Evolutionary conservation across 2,113 vertebrate genomes (phyloP), one percentile per base, ranked within the genome.

Genomic region (Potamarius usumacintae): DNA sequence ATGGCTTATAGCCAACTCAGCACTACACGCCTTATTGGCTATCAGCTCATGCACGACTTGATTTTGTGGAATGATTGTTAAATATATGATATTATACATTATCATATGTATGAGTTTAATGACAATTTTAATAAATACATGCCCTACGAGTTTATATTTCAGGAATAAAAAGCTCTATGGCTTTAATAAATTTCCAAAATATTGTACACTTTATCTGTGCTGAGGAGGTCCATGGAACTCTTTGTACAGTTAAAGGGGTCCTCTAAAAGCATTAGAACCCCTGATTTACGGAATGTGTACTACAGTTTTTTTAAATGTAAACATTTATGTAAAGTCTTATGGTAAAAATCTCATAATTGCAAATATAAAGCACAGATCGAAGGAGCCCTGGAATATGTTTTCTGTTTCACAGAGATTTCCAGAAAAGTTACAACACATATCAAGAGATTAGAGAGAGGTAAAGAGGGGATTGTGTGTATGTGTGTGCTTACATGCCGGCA

Each of bases 371-470:
- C 88, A 89, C 90, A 89, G 85, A 91, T 83, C 87, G 78, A 87
- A 90, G 90, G 90, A 93, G 90, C 91, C 92, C 89, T 92, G 92
- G 85, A 93, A 94, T 91, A 91, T 91, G 90, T 92, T 87, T 92
- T 90, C 89, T 91, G 90, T 91, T 89, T 91, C 91, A 93, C 91
- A 91, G 92, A 90, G 84, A 63, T 83, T 86, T 57, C 85, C 87
- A 55, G 53, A 88, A 87, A 84, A 71, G 82, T 81, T 82, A 72
- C 88, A 90, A 89, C 87, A 91, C 89, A 69, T 78, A 82, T 85
- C 86, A n/a, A 84, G 83, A 91, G 87, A 92, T 82, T 67, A 8
- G 57, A 63, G 87, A 90, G 88, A 91, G 77, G 20, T 76, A 89
- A 71, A 62, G n/a, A 62, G 82, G 63, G 57, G 18, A 48, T 34